Evolutionary conservation across 2,888 invertebrate species (phyloP).

Genomic region (Julus scandinavius): DNA sequence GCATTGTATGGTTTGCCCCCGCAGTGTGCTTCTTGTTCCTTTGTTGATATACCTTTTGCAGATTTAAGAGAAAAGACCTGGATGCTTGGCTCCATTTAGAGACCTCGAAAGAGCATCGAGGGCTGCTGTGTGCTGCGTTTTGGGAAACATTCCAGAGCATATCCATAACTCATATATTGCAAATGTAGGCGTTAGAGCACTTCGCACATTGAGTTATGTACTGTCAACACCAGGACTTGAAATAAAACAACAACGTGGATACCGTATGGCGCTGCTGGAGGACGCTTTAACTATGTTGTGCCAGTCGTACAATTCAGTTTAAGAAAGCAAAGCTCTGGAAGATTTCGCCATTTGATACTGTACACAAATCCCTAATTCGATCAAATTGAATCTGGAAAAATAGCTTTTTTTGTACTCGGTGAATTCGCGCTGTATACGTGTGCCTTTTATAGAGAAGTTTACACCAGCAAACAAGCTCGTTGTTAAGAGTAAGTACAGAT

Average conservation of each 20-base stretch:
- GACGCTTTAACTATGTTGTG: neutral
- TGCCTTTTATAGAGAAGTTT: neutral
- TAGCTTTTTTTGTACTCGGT: neutral
- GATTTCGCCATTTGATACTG: neutral
- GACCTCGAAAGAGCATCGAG: neutral
- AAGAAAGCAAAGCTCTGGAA: neutral
- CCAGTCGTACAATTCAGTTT: neutral
- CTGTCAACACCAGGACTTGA: neutral
- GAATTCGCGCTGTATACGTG: neutral
- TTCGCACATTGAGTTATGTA: neutral
- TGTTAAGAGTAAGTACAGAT: neutral
- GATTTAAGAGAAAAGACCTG: neutral
- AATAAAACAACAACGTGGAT: neutral
- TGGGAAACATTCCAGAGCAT: neutral
- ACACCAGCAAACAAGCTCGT: neutral
- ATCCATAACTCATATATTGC: neutral
- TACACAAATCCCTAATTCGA: conserved; percentile 1
- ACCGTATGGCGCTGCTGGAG: neutral
- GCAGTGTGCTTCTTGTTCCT: neutral
- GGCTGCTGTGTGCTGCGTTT: neutral
- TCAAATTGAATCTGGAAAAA: conserved; percentile 24
- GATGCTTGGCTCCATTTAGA: neutral
- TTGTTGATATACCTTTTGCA: conserved; percentile 1
- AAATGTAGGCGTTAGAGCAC: neutral
- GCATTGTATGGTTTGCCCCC: neutral